A percentile compares a stretch with the other conserved stretches of the same genome.
Conservation (phyloP, 1,140 invertebrate species). For the Stegodyphus dumicola region DNA sequence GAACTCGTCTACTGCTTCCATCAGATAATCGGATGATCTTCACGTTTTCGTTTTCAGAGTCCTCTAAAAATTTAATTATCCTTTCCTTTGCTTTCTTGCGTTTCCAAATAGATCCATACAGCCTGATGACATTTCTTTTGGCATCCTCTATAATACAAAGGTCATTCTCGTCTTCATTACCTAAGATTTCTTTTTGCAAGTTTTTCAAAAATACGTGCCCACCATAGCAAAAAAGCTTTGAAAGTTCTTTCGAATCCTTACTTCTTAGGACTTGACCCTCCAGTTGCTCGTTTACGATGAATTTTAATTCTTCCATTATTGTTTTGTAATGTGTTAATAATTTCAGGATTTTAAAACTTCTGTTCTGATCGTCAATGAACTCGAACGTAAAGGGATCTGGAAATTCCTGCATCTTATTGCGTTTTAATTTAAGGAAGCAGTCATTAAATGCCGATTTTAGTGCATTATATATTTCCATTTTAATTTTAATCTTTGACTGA, state of each 20-base stretch:
- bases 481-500: no score
- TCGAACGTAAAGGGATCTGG: constrained; percentile 33
- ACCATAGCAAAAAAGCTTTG: no score
- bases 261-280: no score
- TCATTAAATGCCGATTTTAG: no score
- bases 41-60: background rate
- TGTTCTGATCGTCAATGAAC: constrained; percentile 16
- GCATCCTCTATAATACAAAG: background rate
- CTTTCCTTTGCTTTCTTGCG: constrained; percentile 23
- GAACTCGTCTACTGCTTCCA: background rate
- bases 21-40: constrained; percentile 1
- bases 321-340: constrained; percentile 6
- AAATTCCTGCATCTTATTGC: background rate
- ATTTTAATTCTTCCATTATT: no score
- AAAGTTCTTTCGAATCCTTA: no score
- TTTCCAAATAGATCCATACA: constrained; percentile 7
- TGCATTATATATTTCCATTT: no score
- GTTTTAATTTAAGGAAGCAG: no score
- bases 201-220: no score
- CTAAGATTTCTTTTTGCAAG: no score
- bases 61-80: background rate
- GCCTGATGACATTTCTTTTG: background rate
- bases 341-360: constrained; percentile 17
- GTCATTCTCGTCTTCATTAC: no score
- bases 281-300: no score